Conservation (phyloP, 1,140 invertebrate genomes). For the Meteorus sp. region DNA sequence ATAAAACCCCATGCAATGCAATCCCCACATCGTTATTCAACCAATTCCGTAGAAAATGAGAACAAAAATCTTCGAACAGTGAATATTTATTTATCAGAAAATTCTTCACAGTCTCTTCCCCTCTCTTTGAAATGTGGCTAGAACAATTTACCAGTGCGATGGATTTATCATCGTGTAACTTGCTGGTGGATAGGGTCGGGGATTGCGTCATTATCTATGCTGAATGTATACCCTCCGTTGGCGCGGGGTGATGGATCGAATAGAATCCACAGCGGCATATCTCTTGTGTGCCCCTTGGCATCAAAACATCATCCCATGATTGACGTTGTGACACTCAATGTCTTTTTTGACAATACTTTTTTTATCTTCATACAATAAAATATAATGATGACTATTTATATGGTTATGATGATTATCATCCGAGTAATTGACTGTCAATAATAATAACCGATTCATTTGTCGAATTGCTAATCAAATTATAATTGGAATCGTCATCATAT, state of each 20-base stretch:
- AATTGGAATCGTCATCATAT: too few species aligned
- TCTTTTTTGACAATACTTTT: background rate
- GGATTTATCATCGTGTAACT: constrained; percentile 42
- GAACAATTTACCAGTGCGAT: constrained; percentile 42
- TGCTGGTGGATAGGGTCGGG: constrained; percentile 44
- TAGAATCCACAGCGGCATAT: constrained; percentile 14
- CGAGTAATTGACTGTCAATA: too few species aligned
- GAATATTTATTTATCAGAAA: too few species aligned
- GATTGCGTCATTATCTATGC: constrained; percentile 52
- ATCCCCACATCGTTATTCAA: too few species aligned
- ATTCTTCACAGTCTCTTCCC: too few species aligned
- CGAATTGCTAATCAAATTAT: too few species aligned
- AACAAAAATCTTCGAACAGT: too few species aligned
- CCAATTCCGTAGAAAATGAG: too few species aligned
- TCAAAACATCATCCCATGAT: constrained; percentile 6
- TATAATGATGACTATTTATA: too few species aligned
- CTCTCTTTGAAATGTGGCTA: background rate
- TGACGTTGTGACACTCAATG: background rate
- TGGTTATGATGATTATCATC: too few species aligned
- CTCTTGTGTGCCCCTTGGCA: background rate
- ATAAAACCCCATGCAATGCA: background rate
- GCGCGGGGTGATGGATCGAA: background rate
- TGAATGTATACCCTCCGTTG: constrained; percentile 25
- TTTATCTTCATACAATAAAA: too few species aligned
- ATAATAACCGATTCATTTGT: too few species aligned